phyloP scores from a whole-genome alignment of 2,888 invertebrate species.

The Peribatodes rhomboidaria region DNA sequence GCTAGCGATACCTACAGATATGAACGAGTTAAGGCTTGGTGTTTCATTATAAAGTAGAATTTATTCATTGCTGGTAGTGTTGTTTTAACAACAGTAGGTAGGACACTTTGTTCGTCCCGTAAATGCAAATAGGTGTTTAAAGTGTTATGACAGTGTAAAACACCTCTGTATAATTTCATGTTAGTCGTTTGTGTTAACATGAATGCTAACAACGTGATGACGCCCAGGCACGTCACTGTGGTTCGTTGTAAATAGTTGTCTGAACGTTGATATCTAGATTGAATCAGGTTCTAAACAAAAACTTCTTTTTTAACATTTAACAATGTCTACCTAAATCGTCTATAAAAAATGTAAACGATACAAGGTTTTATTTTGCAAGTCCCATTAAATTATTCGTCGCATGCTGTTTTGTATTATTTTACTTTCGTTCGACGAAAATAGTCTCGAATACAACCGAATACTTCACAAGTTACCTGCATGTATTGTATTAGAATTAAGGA shows the following conservation, averaged over 20 bases:
- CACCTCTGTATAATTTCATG: slow-evolving; percentile 19
- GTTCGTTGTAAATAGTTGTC: background rate
- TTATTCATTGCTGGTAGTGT: slow-evolving; percentile 10
- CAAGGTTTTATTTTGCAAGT: slow-evolving; percentile 3
- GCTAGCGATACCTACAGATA: background rate
- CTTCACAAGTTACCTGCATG: slow-evolving; percentile 32
- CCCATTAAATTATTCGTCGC: slow-evolving; percentile 15
- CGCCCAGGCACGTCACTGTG: slow-evolving; percentile 12
- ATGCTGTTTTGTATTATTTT: slow-evolving; percentile 15
- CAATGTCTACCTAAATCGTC: background rate
- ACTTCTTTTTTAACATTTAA: no score
- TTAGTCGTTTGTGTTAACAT: slow-evolving; percentile 16
- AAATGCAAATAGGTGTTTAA: slow-evolving; percentile 19
- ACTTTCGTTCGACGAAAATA: slow-evolving; percentile 20
- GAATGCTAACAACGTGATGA: slow-evolving; percentile 9
- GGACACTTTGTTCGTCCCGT: background rate
- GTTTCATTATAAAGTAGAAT: slow-evolving; percentile 10
- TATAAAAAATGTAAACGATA: slow-evolving; percentile 1
- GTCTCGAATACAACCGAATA: slow-evolving; percentile 17
- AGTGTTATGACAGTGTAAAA: slow-evolving; percentile 29
- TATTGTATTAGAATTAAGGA: slow-evolving; percentile 42
- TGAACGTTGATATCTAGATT: no score
- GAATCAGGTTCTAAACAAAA: background rate
- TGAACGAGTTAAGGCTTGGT: slow-evolving; percentile 2
- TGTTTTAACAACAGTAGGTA: slow-evolving; percentile 4